phyloP scores from a whole-genome alignment of 2,888 invertebrate genomes.

The Acrocyrtus sp. region DNA sequence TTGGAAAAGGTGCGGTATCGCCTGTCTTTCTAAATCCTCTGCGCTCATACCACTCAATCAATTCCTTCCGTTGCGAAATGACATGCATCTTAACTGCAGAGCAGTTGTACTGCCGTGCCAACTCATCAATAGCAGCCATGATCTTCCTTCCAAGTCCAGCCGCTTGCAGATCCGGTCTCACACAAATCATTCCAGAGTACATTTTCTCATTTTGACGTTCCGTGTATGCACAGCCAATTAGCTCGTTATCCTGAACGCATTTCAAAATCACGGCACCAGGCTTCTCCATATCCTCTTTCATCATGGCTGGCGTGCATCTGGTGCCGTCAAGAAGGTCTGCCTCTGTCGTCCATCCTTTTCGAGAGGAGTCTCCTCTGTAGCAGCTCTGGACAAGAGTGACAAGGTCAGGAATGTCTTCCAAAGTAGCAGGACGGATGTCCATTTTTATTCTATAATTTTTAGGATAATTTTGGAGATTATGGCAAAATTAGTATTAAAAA shows the following conservation, averaged over 20 bases:
- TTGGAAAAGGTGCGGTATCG: slow-evolving; percentile 37
- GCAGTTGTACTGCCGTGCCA: slow-evolving; percentile 34
- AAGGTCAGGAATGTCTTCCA: slow-evolving; percentile 35
- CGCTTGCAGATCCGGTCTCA: slow-evolving; percentile 40
- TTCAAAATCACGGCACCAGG: slow-evolving; percentile 30
- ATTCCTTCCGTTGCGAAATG: slow-evolving; percentile 31
- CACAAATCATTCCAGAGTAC: slow-evolving; percentile 51
- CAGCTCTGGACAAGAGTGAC: slow-evolving; percentile 43
- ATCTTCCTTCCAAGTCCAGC: slow-evolving; percentile 49
- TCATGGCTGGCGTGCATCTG: slow-evolving; percentile 15
- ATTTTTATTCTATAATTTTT: too few species aligned
- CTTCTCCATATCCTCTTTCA: slow-evolving; percentile 23
- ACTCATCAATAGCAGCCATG: slow-evolving; percentile 34
- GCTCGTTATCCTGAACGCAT: slow-evolving; percentile 18
- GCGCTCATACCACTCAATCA: slow-evolving; percentile 50
- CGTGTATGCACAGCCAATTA: slow-evolving; percentile 47
- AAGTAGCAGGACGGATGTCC: slow-evolving; percentile 24
- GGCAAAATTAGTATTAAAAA: too few species aligned
- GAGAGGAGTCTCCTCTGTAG: slow-evolving; percentile 48
- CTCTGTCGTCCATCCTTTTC: slow-evolving; percentile 52
- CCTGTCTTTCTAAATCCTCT: slow-evolving; percentile 43
- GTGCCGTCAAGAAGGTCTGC: slow-evolving; percentile 45
- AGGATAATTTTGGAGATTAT: too few species aligned
- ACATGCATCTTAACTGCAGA: slow-evolving; percentile 37
- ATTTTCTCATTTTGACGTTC: slow-evolving; percentile 34